A percentile compares a stretch with the other conserved stretches of the same genome.
phyloP scores from a whole-genome alignment of 2,888 invertebrate genomes.

The Andricus quercusramuli region DNA sequence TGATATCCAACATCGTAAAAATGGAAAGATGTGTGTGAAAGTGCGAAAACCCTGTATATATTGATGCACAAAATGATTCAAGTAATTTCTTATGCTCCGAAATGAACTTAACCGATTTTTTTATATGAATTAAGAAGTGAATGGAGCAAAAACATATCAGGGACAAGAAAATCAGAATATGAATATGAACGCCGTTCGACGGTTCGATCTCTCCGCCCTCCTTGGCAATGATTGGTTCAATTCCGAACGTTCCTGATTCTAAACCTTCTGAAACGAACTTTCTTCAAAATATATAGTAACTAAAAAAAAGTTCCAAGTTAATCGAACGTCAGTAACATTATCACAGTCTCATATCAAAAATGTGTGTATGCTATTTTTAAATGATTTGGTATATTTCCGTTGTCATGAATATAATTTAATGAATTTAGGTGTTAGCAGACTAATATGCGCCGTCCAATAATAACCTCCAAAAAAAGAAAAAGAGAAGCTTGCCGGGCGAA shows the following conservation, averaged over 20 bases:
- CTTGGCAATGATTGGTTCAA: conserved; percentile 6
- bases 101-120: too few relatives aligned
- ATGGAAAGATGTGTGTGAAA: too few relatives aligned
- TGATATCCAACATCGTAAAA: too few relatives aligned
- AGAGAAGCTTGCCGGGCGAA: not conserved
- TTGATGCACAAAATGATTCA: too few relatives aligned
- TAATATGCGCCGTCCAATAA: not conserved
- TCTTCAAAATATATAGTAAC: conserved; percentile 16
- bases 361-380: not conserved
- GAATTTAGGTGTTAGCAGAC: not conserved
- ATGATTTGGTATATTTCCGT: not conserved
- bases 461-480: conserved; percentile 9
- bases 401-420: too few relatives aligned
- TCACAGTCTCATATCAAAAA: not conserved
- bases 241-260: not conserved
- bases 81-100: too few relatives aligned
- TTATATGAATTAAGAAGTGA: too few relatives aligned
- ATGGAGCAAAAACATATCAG: too few relatives aligned
- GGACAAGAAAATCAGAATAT: too few relatives aligned
- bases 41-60: too few relatives aligned
- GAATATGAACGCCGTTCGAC: too few relatives aligned
- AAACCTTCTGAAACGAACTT: conserved; percentile 17
- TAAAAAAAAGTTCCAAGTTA: not conserved
- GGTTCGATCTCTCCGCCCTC: too few relatives aligned
- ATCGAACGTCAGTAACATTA: not conserved